Conservation (phyloP, 2,888 invertebrate genomes). For the Aleiodes leptofemur region DNA sequence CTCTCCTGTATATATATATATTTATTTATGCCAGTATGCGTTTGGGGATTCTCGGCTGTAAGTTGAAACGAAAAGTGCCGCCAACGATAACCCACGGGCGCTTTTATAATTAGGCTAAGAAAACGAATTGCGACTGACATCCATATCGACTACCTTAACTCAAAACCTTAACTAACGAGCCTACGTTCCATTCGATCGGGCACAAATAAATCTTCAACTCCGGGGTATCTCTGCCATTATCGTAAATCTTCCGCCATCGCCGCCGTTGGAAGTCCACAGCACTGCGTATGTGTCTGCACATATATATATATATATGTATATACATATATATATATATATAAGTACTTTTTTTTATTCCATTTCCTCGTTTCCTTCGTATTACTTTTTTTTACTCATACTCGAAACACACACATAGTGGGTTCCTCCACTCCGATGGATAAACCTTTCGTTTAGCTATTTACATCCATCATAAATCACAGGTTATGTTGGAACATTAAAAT, state of each 20-base stretch:
- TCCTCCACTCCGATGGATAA: constrained; percentile 59
- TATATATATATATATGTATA: constrained; percentile 41
- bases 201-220: constrained; percentile 67
- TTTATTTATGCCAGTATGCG: constrained; percentile 41
- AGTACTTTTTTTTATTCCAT: constrained; percentile 23
- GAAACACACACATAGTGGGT: constrained; percentile 28
- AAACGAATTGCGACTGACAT: constrained; percentile 72
- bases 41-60: constrained; percentile 50
- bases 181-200: constrained; percentile 68
- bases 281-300: constrained; percentile 47
- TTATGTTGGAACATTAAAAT: constrained; percentile 44
- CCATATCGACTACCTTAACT: constrained; percentile 71
- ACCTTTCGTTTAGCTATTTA: constrained; percentile 68
- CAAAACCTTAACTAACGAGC: constrained; percentile 71
- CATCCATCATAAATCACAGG: constrained; percentile 64
- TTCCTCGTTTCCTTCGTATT: constrained; percentile 42
- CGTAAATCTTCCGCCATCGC: constrained; percentile 69
- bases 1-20: constrained; percentile 36
- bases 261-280: constrained; percentile 61
- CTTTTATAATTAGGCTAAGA: constrained; percentile 73
- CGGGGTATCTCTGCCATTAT: constrained; percentile 70
- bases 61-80: constrained; percentile 65
- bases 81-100: constrained; percentile 57
- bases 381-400: constrained; percentile 42
- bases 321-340: constrained; percentile 23